Evolutionary conservation across 1,140 invertebrate genomes (phyloP).

Genomic region (Bombus turneri): DNA sequence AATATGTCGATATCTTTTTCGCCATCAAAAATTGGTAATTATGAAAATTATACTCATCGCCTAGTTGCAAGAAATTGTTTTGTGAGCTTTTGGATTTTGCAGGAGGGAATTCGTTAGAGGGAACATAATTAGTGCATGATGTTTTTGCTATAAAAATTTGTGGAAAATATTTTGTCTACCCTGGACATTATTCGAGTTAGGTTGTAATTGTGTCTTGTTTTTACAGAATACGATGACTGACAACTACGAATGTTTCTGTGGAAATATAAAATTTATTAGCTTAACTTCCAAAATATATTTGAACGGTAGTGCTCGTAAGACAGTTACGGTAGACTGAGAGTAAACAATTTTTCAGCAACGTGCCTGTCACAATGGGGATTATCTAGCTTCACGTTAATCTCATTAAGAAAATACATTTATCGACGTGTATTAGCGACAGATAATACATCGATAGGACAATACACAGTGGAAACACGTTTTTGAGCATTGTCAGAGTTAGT

Average conservation of each 20-base stretch:
- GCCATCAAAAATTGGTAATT: background rate
- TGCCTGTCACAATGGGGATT: background rate
- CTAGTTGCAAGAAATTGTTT: background rate
- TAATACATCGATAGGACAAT: background rate
- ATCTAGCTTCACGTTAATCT: background rate
- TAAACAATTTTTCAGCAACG: background rate
- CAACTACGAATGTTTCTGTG: too few species aligned
- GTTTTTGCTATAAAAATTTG: too few species aligned
- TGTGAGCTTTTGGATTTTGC: background rate
- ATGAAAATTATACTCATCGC: background rate
- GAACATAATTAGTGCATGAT: too few species aligned
- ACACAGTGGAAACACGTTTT: background rate
- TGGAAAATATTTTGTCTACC: background rate
- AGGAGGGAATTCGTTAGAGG: background rate
- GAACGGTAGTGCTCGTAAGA: background rate
- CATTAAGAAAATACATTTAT: background rate
- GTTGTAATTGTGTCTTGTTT: too few species aligned
- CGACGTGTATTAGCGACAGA: background rate
- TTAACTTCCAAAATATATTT: background rate
- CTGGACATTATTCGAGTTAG: too few species aligned
- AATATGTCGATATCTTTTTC: background rate
- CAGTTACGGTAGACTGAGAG: background rate
- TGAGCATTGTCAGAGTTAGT: background rate
- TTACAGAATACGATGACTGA: too few species aligned
- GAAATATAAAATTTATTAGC: too few species aligned